Conservation (phyloP, 2,888 invertebrate species). For the Leucophora obtusa region DNA sequence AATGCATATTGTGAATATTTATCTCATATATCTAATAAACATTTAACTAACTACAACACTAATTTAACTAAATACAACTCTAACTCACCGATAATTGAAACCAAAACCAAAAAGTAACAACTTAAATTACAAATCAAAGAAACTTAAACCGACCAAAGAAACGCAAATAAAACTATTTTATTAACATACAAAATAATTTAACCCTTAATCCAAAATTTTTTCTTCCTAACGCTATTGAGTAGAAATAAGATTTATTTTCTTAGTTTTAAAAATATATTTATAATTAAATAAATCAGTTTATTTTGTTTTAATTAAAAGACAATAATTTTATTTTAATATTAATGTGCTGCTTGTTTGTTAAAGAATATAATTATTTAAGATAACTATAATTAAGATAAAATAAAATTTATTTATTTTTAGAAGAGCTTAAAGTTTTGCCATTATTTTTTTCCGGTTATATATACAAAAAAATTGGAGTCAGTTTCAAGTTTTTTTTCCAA, state of each 20-base stretch:
- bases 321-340: constrained; percentile 7
- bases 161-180: background rate
- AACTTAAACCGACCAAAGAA: constrained; percentile 5
- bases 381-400: background rate
- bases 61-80: constrained; percentile 16
- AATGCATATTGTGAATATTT: background rate
- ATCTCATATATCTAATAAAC: background rate
- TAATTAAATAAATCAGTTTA: background rate
- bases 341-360: background rate
- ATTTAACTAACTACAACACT: background rate
- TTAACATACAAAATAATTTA: background rate
- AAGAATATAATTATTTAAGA: background rate
- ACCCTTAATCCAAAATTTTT: too few species aligned
- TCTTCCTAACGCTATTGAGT: background rate
- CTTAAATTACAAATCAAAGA: background rate
- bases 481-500: too few species aligned
- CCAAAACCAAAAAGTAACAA: constrained; percentile 2
- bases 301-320: background rate
- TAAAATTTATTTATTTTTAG: too few species aligned
- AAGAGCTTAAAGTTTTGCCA: too few species aligned
- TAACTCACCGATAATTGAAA: constrained; percentile 28
- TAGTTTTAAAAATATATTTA: background rate
- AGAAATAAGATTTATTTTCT: background rate
- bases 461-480: too few species aligned
- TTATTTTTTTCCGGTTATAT: too few species aligned